phyloP scores from a whole-genome alignment of 1,140 invertebrate species.

The Ostrea denselamellosa region DNA sequence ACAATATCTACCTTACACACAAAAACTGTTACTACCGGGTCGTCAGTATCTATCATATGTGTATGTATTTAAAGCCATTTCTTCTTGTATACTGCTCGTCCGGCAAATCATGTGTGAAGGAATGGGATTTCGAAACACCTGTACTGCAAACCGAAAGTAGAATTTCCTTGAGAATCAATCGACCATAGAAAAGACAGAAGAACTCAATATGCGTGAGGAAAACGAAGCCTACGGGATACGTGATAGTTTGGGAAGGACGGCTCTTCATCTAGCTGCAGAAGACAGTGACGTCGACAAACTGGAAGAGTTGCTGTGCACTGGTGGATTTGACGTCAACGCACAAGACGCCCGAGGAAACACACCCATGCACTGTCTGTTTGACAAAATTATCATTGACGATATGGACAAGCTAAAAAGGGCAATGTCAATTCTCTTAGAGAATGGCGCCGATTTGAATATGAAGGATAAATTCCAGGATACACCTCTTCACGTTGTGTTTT shows the following conservation, averaged over 20 bases:
- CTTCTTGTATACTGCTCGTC: too few species aligned
- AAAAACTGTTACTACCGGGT: too few species aligned
- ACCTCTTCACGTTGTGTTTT: conserved; percentile 42
- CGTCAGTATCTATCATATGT: too few species aligned
- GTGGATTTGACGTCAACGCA: neutral
- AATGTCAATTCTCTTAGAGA: neutral
- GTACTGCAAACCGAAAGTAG: conserved; percentile 7
- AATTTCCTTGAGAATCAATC: neutral
- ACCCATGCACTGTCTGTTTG: conserved; percentile 44
- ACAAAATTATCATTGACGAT: conserved; percentile 22
- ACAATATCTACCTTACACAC: too few species aligned
- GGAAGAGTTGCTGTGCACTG: conserved; percentile 12
- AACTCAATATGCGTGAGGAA: neutral
- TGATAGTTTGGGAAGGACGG: neutral
- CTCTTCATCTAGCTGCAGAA: conserved; percentile 45
- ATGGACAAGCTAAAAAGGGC: conserved; percentile 23
- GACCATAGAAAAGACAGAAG: neutral
- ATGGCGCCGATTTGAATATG: conserved; percentile 11
- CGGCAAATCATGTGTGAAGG: too few species aligned
- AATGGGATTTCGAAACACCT: too few species aligned
- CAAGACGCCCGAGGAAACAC: conserved; percentile 12
- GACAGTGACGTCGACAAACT: conserved; percentile 25
- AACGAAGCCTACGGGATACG: neutral
- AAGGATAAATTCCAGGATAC: conserved; percentile 49
- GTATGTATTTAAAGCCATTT: too few species aligned